Base-by-base conservation (phyloP, 1,140 invertebrate genomes). In the Drosophila teissieri region DNA sequence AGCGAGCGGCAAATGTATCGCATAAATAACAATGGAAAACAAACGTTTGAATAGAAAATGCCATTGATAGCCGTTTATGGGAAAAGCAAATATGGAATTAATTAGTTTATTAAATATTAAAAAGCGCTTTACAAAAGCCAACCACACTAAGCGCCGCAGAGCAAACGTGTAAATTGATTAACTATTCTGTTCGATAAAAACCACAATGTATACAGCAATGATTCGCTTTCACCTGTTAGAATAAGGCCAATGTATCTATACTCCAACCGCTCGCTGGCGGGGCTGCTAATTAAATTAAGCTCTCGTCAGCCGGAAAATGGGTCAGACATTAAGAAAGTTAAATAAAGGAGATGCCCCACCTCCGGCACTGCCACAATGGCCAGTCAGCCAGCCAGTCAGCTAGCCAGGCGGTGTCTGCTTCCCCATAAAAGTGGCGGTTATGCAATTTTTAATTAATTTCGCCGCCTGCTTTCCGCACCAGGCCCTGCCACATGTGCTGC, bases 401-500 rank as follows among this genome's bases (percentile, higher is more conserved):
- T 19, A 19, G 19, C 19, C 22, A 58, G 52, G n/a, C 22, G 45
- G 46, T 61, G 52, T 22, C 46, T 17, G 36, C 27, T 44, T 44
- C 14, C 40, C 56, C 57, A 49, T 44, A 56, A 76, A 68, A 85
- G 48, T 69, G 58, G 61, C 53, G 68, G 45, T 67, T 68, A 49
- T 75, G 84, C 80, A 83, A 65, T 80, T 88, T 88, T 85, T 85
- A 85, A 85, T 85, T 85, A 85, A 85, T 82, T 75, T 85, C 57
- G 44, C 63, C 31, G 40, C 34, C 57, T 19, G 56, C 80, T 11
- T 14, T 46, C 48, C 36, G 19, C 67, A 2, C 7, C 24, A 12
- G 36, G n/a, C 48, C 52, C n/a, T n/a, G n/a, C n/a, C 54, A 39
- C 54, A 65, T 60, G 70, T 31, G 24, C 65, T 10, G 56, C 12